A percentile compares a stretch with the other conserved stretches of the same genome.
These are phyloP conservation scores for Bujurquina vittata DNA, from an alignment of 2,113 vertebrate species.

Conservation along the genomic window DNA sequence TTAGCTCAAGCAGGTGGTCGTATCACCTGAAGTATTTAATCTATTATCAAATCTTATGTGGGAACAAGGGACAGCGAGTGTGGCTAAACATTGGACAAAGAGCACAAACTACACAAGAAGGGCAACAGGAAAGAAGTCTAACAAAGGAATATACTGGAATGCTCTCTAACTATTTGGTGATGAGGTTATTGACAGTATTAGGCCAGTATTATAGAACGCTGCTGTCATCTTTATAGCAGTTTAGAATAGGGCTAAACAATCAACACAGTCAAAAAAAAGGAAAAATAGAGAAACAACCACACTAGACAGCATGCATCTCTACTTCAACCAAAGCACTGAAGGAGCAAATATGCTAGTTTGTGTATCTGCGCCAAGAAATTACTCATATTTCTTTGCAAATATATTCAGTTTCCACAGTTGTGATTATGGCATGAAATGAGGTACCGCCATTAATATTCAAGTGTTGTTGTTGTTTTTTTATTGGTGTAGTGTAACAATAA, in stretches of 20 bases:
- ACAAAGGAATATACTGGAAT: background rate
- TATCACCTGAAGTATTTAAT: background rate
- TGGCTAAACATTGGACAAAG: background rate
- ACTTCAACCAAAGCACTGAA: background rate
- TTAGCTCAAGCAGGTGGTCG: too few relatives aligned
- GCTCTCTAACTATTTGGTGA: background rate
- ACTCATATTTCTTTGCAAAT: too few relatives aligned
- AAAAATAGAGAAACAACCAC: background rate
- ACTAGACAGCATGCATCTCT: background rate
- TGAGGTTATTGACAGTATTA: background rate
- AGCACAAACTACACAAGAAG: background rate
- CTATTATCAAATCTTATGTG: background rate
- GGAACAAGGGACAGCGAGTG: background rate
- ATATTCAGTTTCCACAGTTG: background rate
- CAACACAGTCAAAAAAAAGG: background rate
- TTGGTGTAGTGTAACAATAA: background rate
- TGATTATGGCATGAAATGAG: background rate
- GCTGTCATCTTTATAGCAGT: background rate
- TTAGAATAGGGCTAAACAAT: background rate
- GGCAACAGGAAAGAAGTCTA: background rate
- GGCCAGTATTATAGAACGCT: fast-evolving
- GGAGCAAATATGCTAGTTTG: background rate
- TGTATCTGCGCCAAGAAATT: too few relatives aligned
- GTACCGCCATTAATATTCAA: background rate
- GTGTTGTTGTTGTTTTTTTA: fast-evolving